A percentile compares a stretch with the other conserved stretches of the same genome.
These are phyloP conservation scores for Lycia hirtaria DNA, from an alignment of 2,888 invertebrate species.

Conservation along the genomic window DNA sequence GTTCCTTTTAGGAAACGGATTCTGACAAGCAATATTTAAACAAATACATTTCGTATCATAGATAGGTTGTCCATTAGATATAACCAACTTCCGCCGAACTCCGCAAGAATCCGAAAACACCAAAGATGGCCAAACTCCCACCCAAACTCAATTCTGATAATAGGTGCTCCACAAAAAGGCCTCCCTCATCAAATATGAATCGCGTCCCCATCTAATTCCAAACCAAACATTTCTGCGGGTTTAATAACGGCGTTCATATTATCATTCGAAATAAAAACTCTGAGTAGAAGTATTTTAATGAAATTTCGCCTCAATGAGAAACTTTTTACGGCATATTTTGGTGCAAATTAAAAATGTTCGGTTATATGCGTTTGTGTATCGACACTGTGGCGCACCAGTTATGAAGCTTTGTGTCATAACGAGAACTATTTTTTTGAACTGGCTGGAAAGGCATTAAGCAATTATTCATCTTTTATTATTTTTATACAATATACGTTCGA, in stretches of 20 bases:
- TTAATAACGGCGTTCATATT: slow-evolving; percentile 35
- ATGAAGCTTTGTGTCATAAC: not conserved
- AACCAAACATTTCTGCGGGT: slow-evolving; percentile 33
- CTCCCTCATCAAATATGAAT: slow-evolving; percentile 31
- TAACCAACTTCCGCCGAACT: no score
- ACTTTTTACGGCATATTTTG: slow-evolving; percentile 34
- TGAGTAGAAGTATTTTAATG: slow-evolving; percentile 32
- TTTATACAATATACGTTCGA: no score
- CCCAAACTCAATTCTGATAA: slow-evolving; percentile 27
- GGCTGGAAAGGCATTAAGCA: no score
- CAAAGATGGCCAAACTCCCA: slow-evolving; percentile 7
- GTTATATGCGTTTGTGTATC: slow-evolving; percentile 29
- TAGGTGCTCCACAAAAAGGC: slow-evolving; percentile 24
- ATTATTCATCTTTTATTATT: no score
- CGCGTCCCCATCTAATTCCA: slow-evolving; percentile 27
- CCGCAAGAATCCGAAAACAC: not conserved
- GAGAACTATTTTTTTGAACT: not conserved
- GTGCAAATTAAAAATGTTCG: slow-evolving; percentile 37
- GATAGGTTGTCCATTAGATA: no score
- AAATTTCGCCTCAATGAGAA: slow-evolving; percentile 33
- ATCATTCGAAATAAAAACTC: slow-evolving; percentile 36
- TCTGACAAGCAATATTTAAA: no score
- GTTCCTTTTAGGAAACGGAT: no score
- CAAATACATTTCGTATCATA: no score
- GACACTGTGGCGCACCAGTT: slow-evolving; percentile 3